Conservation (phyloP, 2,113 vertebrate species). For the Amia ocellicauda region DNA sequence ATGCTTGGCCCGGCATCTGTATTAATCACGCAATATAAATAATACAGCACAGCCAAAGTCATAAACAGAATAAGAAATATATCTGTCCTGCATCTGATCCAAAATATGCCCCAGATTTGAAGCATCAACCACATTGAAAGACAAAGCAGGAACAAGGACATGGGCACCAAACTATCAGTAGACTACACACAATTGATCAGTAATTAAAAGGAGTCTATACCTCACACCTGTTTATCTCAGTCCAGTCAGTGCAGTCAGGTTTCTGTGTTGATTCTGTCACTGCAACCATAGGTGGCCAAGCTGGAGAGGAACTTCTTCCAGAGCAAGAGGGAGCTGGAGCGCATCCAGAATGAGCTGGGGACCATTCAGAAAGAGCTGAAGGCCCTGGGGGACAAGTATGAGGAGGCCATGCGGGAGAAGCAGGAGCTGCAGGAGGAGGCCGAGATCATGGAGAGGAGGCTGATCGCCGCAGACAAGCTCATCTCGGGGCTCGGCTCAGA, state of each 20-base stretch:
- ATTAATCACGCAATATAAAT: neutral
- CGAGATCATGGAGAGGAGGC: slow-evolving; percentile 86
- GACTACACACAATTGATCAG: too few species aligned
- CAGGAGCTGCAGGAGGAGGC: slow-evolving; percentile 85
- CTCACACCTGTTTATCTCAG: too few species aligned
- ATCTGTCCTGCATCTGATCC: too few species aligned
- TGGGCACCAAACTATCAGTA: too few species aligned
- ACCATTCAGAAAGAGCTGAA: slow-evolving; percentile 77
- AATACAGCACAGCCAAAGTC: too few species aligned
- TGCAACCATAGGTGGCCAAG: slow-evolving; percentile 71
- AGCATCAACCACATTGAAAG: too few species aligned
- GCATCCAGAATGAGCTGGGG: slow-evolving; percentile 77
- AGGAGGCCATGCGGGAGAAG: slow-evolving; percentile 78
- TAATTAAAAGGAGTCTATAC: too few species aligned
- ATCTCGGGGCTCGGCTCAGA: slow-evolving; percentile 89
- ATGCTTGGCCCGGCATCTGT: neutral
- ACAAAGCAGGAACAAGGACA: too few species aligned
- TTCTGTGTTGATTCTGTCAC: neutral
- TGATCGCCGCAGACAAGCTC: slow-evolving; percentile 88
- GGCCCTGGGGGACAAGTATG: slow-evolving; percentile 76
- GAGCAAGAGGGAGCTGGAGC: slow-evolving; percentile 79
- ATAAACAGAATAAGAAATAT: too few species aligned
- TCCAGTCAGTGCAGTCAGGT: too few species aligned
- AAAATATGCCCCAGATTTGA: too few species aligned
- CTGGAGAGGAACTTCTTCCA: slow-evolving; percentile 83